Percentiles rank a stretch among this genome's conserved stretches.
Evolutionary conservation across 2,888 invertebrate species (phyloP).

Genomic region (Kryphioiulus occultus): DNA sequence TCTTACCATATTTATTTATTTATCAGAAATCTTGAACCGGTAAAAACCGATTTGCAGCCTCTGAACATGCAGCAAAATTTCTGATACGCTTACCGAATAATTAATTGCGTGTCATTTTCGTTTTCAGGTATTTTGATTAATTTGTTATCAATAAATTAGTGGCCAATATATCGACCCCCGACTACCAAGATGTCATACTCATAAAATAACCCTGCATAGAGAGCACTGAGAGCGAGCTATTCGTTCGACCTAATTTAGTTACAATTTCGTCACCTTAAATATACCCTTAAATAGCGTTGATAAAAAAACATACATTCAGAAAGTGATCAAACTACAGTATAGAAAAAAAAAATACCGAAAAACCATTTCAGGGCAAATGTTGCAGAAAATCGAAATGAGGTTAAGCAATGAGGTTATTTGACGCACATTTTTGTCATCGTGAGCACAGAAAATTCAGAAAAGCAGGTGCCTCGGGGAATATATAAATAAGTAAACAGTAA

Average conservation of each 20-base stretch:
- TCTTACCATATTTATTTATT: too few relatives aligned
- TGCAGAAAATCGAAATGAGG: slow-evolving; percentile 14
- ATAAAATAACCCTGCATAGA: neutral
- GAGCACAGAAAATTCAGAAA: neutral
- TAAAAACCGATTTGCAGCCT: too few relatives aligned
- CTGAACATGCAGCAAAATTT: too few relatives aligned
- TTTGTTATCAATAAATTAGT: neutral
- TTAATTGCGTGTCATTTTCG: neutral
- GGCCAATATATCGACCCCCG: neutral
- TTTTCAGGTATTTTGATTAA: neutral
- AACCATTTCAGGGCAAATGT: slow-evolving; percentile 32
- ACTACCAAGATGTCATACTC: neutral
- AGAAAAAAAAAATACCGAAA: neutral
- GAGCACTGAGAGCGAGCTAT: neutral
- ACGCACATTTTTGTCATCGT: neutral
- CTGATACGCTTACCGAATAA: too few relatives aligned
- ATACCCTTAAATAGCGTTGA: neutral
- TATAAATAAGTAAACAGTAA: neutral
- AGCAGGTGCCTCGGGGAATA: neutral
- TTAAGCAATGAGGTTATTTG: slow-evolving; percentile 36
- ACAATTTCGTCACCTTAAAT: slow-evolving; percentile 20
- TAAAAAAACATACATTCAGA: slow-evolving; percentile 15
- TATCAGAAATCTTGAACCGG: too few relatives aligned
- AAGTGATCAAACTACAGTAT: neutral
- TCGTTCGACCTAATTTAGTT: slow-evolving; percentile 21